Evolutionary conservation across 2,888 invertebrate genomes (phyloP).

Genomic region (Epiblema foenella): DNA sequence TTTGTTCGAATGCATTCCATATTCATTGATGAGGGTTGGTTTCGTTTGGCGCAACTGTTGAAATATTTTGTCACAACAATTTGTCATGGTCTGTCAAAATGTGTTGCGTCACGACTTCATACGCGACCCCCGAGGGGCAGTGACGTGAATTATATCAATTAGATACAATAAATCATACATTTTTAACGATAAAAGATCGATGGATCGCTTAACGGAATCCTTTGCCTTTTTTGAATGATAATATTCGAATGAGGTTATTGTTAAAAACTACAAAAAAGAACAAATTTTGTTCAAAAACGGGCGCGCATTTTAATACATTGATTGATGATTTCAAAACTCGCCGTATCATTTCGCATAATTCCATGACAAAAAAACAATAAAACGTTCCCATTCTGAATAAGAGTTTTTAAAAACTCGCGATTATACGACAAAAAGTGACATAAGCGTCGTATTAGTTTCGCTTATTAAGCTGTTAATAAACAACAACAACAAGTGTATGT

Average conservation of each 20-base stretch:
- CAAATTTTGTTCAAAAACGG: constrained; percentile 47
- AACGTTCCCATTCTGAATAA: background rate
- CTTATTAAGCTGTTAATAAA: constrained; percentile 34
- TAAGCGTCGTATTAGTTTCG: constrained; percentile 30
- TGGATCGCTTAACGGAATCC: constrained; percentile 77
- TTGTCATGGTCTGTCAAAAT: constrained; percentile 80
- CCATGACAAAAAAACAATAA: background rate
- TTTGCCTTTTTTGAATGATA: constrained; percentile 71
- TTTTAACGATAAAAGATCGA: constrained; percentile 63
- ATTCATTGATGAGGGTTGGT: constrained; percentile 64
- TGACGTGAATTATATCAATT: constrained; percentile 79
- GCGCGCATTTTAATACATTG: constrained; percentile 55
- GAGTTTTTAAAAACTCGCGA: background rate
- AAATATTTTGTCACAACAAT: constrained; percentile 85
- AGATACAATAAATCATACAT: constrained; percentile 75
- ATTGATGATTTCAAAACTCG: constrained; percentile 48
- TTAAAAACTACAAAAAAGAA: constrained; percentile 53
- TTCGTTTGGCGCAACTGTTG: constrained; percentile 77
- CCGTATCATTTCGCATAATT: constrained; percentile 18
- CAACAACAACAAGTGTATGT: constrained; percentile 38
- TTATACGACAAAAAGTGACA: constrained; percentile 5
- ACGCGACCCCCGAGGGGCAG: constrained; percentile 64
- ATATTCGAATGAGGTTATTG: constrained; percentile 63
- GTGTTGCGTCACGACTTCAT: constrained; percentile 74
- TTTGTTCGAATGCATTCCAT: constrained; percentile 49